Percentiles rank a stretch among this genome's conserved stretches.
Evolutionary conservation across 2,113 vertebrate genomes (phyloP).

Genomic region (Porphyrio hochstetteri): DNA sequence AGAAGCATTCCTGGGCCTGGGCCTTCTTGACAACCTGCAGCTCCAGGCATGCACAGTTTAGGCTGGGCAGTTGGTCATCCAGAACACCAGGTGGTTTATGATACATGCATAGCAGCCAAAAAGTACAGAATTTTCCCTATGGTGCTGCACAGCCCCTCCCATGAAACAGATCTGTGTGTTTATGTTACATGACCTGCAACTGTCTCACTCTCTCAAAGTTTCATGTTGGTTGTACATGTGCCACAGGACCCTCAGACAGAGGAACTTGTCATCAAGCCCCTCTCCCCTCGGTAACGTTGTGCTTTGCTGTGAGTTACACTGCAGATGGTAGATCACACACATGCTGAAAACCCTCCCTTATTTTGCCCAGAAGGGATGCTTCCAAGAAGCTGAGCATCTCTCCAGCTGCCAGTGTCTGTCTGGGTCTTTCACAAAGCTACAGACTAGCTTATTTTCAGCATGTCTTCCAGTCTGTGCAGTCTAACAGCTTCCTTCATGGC

Average conservation of each 20-base stretch:
- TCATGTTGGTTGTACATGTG: background rate
- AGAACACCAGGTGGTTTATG: background rate
- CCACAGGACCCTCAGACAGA: background rate
- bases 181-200: background rate
- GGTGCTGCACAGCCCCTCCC: fast-evolving
- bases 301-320: background rate
- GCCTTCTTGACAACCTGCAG: background rate
- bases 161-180: fast-evolving
- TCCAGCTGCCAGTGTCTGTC: background rate
- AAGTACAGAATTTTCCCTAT: background rate
- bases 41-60: background rate
- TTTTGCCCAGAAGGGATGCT: background rate
- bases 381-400: background rate
- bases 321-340: background rate
- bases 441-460: background rate
- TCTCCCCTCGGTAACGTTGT: background rate
- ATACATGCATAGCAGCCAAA: background rate
- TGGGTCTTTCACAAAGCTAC: background rate
- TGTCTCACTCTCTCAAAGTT: background rate
- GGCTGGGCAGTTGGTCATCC: background rate
- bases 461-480: background rate
- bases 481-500: background rate
- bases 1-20: background rate
- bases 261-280: background rate
- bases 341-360: background rate